These are phyloP conservation scores for Conomelus anceps DNA, from an alignment of 2,888 invertebrate genomes.

Conservation along the genomic window DNA sequence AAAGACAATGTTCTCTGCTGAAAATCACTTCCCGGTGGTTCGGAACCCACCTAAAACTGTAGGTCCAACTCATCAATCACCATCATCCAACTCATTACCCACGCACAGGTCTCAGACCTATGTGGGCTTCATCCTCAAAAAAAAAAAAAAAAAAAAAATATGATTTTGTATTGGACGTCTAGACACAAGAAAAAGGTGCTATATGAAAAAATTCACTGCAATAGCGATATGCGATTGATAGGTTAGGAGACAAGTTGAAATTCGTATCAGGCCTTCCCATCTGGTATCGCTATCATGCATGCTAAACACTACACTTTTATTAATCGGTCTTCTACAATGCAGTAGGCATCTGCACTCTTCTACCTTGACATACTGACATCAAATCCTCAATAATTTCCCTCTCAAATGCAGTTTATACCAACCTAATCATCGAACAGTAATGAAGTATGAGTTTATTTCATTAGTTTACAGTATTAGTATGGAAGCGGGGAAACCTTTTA, in stretches of 20 bases:
- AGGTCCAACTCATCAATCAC: no score
- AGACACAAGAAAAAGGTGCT: neutral
- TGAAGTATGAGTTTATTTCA: no score
- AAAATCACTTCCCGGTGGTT: no score
- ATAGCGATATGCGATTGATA: neutral
- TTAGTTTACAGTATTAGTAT: no score
- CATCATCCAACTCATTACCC: no score
- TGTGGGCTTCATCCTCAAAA: no score
- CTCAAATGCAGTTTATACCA: neutral
- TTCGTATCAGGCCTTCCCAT: neutral
- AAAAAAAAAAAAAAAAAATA: no score
- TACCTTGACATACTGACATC: neutral
- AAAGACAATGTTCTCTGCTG: no score
- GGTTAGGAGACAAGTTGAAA: neutral
- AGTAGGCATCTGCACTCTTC: no score
- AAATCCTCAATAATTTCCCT: neutral
- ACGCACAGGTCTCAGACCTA: no score
- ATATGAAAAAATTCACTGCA: neutral
- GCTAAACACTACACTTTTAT: neutral
- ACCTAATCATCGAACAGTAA: neutral
- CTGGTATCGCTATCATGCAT: neutral
- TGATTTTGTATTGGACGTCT: neutral
- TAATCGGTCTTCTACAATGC: neutral
- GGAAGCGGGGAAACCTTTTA: neutral
- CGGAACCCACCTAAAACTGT: no score